A percentile compares a stretch with the other conserved stretches of the same genome.
Conservation (phyloP, 2,113 vertebrate genomes). For the Indicator maculatus region DNA sequence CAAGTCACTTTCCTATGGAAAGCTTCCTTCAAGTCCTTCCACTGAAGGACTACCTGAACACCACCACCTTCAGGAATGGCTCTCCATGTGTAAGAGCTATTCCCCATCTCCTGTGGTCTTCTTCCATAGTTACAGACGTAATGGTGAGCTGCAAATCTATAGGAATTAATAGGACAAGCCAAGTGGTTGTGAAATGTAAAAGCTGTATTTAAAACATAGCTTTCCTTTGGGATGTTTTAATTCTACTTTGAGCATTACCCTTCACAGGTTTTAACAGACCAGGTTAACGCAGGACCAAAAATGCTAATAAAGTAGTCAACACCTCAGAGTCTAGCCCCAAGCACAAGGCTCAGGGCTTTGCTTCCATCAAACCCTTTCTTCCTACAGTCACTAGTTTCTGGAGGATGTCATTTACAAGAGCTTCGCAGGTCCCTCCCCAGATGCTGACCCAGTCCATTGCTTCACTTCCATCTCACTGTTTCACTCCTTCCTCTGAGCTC, state of each 20-base stretch:
- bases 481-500: neutral
- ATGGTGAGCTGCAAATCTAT: neutral
- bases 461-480: neutral
- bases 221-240: neutral
- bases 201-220: neutral
- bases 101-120: too few relatives aligned
- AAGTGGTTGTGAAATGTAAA: neutral
- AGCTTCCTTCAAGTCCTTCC: too few relatives aligned
- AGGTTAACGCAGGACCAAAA: neutral
- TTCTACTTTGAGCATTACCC: neutral
- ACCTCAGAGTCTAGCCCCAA: fast-evolving
- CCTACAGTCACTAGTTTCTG: neutral
- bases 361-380: neutral
- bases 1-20: too few relatives aligned
- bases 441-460: neutral
- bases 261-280: neutral
- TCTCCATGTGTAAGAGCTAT: too few relatives aligned
- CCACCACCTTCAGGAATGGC: too few relatives aligned
- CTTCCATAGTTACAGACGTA: neutral
- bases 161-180: neutral
- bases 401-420: neutral
- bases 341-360: neutral
- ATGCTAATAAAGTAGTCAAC: neutral
- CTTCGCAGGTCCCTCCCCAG: neutral
- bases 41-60: too few relatives aligned